Conservation (phyloP, 1,140 invertebrate species). For the Macrotrachela quadricornifera region DNA sequence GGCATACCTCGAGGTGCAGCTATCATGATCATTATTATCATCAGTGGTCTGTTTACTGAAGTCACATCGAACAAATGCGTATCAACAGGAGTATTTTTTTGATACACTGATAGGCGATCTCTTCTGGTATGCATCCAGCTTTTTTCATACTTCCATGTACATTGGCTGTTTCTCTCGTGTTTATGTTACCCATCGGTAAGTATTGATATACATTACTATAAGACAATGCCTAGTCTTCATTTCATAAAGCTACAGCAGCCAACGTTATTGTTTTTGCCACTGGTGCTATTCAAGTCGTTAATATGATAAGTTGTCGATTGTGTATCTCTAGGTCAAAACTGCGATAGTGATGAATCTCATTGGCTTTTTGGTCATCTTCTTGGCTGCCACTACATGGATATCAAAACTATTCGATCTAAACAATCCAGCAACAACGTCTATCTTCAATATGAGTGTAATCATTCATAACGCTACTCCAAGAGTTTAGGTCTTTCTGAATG, state of each 20-base stretch:
- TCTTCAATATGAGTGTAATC: no score
- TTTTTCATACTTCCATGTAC: constrained; percentile 65
- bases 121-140: constrained; percentile 45
- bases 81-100: no score
- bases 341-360: constrained; percentile 55
- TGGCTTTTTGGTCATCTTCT: constrained; percentile 43
- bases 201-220: constrained; percentile 42
- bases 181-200: constrained; percentile 47
- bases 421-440: no score
- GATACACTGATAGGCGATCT: no score
- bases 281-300: background rate
- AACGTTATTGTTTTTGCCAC: background rate
- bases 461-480: no score
- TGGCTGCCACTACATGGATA: constrained; percentile 43
- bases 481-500: no score
- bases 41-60: constrained; percentile 29
- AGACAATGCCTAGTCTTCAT: background rate
- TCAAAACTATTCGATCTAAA: no score
- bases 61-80: constrained; percentile 33
- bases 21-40: constrained; percentile 16
- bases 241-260: background rate
- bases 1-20: background rate
- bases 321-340: constrained; percentile 34
- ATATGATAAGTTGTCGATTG: constrained; percentile 10
- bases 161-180: constrained; percentile 47